Evolutionary conservation across 2,113 vertebrate species (phyloP), one percentile per base, ranked within the genome.

Genomic region (Charadrius vociferus): DNA sequence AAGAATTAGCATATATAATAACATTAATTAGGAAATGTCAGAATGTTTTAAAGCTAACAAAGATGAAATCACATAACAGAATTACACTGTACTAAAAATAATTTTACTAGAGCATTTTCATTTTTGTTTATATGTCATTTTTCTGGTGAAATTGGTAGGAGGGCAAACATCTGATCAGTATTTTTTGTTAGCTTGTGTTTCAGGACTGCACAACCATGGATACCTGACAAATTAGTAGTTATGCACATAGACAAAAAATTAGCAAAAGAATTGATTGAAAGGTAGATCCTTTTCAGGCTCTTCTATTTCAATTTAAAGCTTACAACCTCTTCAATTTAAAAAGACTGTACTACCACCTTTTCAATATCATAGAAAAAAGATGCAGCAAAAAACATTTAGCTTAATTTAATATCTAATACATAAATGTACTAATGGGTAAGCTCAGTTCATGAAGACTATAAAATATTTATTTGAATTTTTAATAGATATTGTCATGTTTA

Each of bases 11-110:
- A 86, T 89, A 89, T 79, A 81, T 93, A 85, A 95, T 86, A 93
- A 86, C 37, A 93, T 93, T 94, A 97, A 95, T 95, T 97, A 89
- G 75, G 81, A 96, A 95, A 88, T 96, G 85, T 95, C 94, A 94
- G 91, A 94, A 89, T 87, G 58, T 58, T 96, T 89, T 92, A 93
- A 95, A 68, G 78, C 21, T 91, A 81, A 65, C 62, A 92, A 84
- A 94, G 71, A 96, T 77, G 39, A 90, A 93, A 93, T 86, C 68
- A 71, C 86, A 53, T 41, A 72, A 86, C 41, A 88, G 52, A 96
- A 94, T 71, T 66, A 88, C 66, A 81, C 43, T 55, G 53, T 58
- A 53, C 84, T 90, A 86, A 89, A 96, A 96, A 94, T 97, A 91
- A 84, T 86, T 84, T 92, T 86, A 86, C 32, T 62, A 88, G 29